Percentiles rank a stretch among this genome's conserved stretches.
Conservation (phyloP, 92 coral and sea anemone genomes). For the Heteractis magnifica region DNA sequence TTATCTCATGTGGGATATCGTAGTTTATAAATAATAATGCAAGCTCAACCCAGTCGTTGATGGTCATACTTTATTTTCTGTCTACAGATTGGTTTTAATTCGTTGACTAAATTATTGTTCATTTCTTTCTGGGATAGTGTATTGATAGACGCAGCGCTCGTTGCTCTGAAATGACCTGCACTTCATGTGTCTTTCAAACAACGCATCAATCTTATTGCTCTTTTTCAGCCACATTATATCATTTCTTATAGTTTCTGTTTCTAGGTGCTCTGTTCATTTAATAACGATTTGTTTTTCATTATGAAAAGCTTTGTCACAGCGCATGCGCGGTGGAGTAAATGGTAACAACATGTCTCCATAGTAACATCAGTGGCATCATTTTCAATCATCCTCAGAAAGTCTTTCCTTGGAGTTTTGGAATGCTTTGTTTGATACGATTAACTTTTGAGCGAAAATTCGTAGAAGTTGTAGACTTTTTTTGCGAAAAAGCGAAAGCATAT, state of each 20-base stretch:
- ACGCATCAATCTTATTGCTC: too few species aligned
- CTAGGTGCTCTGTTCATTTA: not conserved
- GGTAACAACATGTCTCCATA: not conserved
- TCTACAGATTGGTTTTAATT: too few species aligned
- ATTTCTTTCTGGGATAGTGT: too few species aligned
- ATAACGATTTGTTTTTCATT: not conserved
- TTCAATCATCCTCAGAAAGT: not conserved
- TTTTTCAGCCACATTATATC: too few species aligned
- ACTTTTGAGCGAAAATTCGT: not conserved
- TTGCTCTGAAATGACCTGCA: too few species aligned
- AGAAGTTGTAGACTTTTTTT: not conserved
- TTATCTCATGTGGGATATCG: too few species aligned
- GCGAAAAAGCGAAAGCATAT: not conserved
- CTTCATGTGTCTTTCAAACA: too few species aligned
- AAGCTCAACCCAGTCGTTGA: too few species aligned
- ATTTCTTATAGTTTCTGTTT: not conserved
- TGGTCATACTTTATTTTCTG: too few species aligned
- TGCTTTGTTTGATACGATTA: not conserved
- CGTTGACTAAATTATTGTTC: too few species aligned
- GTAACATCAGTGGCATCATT: not conserved
- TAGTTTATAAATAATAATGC: too few species aligned
- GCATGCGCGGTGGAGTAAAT: not conserved
- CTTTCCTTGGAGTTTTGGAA: not conserved
- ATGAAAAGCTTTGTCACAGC: not conserved
- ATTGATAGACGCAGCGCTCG: too few species aligned